Evolutionary conservation across 64 coral and sea anemone species (phyloP).

Genomic region (Cladopsammia gracilis): DNA sequence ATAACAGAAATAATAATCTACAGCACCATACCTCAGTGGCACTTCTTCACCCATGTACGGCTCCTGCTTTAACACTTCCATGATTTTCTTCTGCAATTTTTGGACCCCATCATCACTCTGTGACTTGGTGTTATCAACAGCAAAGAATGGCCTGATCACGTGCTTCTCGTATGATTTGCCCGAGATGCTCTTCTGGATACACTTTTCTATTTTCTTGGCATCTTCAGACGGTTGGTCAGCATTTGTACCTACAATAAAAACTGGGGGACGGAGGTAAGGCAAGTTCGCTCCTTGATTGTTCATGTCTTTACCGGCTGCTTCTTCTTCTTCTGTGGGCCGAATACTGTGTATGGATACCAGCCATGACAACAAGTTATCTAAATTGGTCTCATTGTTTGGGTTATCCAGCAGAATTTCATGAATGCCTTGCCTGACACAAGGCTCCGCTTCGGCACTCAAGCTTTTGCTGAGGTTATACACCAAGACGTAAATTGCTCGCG

Average conservation of each 20-base stretch:
- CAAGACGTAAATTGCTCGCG: constrained; percentile 26
- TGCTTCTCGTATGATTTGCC: constrained; percentile 57
- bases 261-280: not conserved
- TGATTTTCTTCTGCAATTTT: constrained; percentile 51
- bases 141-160: constrained; percentile 63
- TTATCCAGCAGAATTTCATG: constrained; percentile 33
- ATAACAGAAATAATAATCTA: no score
- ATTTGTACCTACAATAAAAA: constrained; percentile 9
- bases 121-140: constrained; percentile 69
- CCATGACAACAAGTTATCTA: constrained; percentile 48
- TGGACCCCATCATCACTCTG: constrained; percentile 49
- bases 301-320: no score
- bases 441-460: constrained; percentile 12
- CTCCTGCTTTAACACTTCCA: constrained; percentile 59
- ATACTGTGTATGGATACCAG: constrained; percentile 41
- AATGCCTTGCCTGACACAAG: constrained; percentile 35
- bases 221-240: constrained; percentile 25
- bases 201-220: constrained; percentile 39
- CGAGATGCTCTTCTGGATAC: constrained; percentile 61
- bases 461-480: constrained; percentile 59
- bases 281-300: not conserved
- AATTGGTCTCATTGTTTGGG: constrained; percentile 52
- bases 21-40: constrained; percentile 4
- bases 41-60: constrained; percentile 86
- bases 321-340: not conserved